Conservation (phyloP, 2,888 invertebrate species). For the Limnephilus lunatus region DNA sequence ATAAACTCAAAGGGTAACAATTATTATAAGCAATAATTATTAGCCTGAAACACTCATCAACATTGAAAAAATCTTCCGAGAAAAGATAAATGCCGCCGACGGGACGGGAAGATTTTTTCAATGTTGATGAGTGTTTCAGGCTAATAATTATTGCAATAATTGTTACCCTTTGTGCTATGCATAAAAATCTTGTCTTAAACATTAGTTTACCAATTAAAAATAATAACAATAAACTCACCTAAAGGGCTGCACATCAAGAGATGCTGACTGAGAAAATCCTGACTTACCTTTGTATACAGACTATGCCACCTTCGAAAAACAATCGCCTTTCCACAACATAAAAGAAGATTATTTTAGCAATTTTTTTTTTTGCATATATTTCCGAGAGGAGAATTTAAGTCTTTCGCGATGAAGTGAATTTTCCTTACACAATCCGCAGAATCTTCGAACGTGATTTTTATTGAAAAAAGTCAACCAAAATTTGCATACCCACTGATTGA, state of each 20-base stretch:
- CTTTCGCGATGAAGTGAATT: neutral
- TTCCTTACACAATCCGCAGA: neutral
- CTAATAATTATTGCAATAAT: no score
- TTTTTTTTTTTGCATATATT: neutral
- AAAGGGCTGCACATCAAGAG: neutral
- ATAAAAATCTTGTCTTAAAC: no score
- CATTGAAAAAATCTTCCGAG: no score
- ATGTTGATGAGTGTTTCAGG: no score
- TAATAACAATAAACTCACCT: neutral
- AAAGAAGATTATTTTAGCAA: neutral
- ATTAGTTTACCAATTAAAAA: no score
- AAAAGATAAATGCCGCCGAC: no score
- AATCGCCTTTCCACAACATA: neutral
- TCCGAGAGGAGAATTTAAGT: neutral
- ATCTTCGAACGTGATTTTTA: neutral
- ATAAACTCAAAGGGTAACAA: no score
- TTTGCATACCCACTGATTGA: neutral
- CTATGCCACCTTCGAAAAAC: neutral
- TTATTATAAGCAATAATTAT: no score
- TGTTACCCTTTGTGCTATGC: no score
- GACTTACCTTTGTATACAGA: neutral
- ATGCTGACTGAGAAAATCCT: neutral
- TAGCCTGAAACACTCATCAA: no score
- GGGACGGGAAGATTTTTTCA: no score
- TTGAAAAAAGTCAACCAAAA: neutral